Evolutionary conservation across 2,888 invertebrate genomes (phyloP).

Genomic region (Lamproptera curius): DNA sequence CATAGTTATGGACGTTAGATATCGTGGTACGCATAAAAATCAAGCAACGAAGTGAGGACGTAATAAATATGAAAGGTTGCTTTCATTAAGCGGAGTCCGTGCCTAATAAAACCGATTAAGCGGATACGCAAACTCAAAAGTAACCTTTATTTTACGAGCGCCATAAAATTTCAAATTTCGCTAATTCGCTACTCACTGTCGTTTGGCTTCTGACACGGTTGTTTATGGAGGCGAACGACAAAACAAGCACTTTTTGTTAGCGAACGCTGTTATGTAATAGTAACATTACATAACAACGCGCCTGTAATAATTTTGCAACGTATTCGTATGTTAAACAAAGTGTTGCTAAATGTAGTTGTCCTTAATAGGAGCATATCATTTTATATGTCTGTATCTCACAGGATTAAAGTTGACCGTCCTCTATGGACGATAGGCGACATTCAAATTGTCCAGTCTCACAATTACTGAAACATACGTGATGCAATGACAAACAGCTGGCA

Average conservation of each 20-base stretch:
- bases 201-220: constrained; percentile 34
- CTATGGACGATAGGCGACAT: neutral
- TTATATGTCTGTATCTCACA: too few species aligned
- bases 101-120: constrained; percentile 55
- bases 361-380: too few species aligned
- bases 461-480: constrained; percentile 2
- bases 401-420: constrained; percentile 14
- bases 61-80: constrained; percentile 65
- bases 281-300: too few species aligned
- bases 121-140: constrained; percentile 51
- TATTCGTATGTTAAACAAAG: neutral
- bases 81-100: constrained; percentile 57
- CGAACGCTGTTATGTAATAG: constrained; percentile 6
- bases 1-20: constrained; percentile 1
- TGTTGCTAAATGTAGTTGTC: too few species aligned
- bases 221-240: constrained; percentile 26
- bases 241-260: constrained; percentile 14
- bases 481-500: neutral
- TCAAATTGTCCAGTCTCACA: constrained; percentile 4
- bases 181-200: constrained; percentile 41
- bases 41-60: constrained; percentile 48
- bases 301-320: constrained; percentile 5
- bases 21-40: constrained; percentile 28
- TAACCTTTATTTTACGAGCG: constrained; percentile 60
- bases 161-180: constrained; percentile 69